These are phyloP conservation scores for Mohoua ochrocephala DNA, from an alignment of 2,113 vertebrate species.

Conservation along the genomic window DNA sequence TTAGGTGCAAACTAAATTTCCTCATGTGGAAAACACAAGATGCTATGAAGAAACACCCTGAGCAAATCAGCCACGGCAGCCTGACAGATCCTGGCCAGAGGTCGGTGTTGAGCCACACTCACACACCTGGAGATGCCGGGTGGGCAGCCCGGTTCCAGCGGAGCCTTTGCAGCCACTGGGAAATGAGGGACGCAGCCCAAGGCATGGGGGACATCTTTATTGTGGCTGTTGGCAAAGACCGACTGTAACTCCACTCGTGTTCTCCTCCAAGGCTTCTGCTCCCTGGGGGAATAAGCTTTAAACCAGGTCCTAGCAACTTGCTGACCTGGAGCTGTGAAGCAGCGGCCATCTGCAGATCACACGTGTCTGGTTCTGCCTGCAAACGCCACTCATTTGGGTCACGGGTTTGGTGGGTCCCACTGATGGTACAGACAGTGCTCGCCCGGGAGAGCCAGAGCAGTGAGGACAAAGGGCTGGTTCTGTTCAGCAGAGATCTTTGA, in stretches of 20 bases:
- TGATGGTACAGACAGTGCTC: not conserved
- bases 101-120: not conserved
- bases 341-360: fast-evolving
- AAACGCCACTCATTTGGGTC: not conserved
- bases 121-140: not conserved
- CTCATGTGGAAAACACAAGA: not conserved
- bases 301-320: not conserved
- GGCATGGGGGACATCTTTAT: no score
- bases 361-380: not conserved
- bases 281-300: not conserved
- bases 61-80: not conserved
- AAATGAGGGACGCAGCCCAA: not conserved
- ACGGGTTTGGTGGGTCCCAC: not conserved
- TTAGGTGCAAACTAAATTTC: not conserved
- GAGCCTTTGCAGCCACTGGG: fast-evolving
- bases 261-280: not conserved
- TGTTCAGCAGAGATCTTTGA: not conserved
- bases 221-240: not conserved
- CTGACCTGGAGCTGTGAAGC: not conserved
- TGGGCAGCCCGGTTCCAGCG: fast-evolving
- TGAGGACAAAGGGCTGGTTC: not conserved
- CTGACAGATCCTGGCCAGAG: not conserved
- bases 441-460: not conserved
- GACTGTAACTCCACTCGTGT: fast-evolving
- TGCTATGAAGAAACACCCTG: not conserved